Conservation (phyloP, 2,113 vertebrate species). For the Heterochromis multidens region DNA sequence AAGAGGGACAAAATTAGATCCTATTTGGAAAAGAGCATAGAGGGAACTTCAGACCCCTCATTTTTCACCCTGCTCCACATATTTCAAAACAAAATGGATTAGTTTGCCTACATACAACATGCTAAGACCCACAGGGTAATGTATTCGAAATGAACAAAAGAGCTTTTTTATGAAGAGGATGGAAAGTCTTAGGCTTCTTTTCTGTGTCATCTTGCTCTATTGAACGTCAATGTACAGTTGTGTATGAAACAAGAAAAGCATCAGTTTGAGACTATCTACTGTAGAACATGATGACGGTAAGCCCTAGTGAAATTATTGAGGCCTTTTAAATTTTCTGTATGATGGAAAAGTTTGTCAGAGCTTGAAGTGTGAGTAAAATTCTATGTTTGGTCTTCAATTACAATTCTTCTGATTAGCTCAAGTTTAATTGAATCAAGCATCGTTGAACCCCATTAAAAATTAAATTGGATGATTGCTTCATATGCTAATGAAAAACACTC, state of each 20-base stretch:
- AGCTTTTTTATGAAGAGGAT: neutral
- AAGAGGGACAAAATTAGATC: constrained; percentile 9
- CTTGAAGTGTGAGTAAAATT: neutral
- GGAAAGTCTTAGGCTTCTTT: neutral
- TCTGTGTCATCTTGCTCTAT: neutral
- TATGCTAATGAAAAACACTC: constrained; percentile 29
- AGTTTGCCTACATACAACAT: neutral
- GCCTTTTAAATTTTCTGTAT: neutral
- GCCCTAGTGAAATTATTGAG: neutral
- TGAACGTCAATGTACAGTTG: neutral
- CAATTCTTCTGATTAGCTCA: neutral
- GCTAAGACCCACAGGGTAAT: too few species aligned
- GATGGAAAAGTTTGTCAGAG: neutral
- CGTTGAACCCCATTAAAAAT: constrained; percentile 8
- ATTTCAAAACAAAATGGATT: neutral
- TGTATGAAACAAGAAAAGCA: neutral
- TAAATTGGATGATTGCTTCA: constrained; percentile 13
- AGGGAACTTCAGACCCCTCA: constrained; percentile 1
- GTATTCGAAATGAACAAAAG: neutral
- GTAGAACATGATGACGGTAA: neutral
- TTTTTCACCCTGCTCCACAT: neutral
- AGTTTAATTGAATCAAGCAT: constrained; percentile 11
- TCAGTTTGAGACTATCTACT: neutral
- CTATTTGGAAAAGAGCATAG: neutral
- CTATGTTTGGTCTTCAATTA: neutral